Evolutionary conservation across 2,888 invertebrate genomes (phyloP).

Genomic region (Clunio marinus): DNA sequence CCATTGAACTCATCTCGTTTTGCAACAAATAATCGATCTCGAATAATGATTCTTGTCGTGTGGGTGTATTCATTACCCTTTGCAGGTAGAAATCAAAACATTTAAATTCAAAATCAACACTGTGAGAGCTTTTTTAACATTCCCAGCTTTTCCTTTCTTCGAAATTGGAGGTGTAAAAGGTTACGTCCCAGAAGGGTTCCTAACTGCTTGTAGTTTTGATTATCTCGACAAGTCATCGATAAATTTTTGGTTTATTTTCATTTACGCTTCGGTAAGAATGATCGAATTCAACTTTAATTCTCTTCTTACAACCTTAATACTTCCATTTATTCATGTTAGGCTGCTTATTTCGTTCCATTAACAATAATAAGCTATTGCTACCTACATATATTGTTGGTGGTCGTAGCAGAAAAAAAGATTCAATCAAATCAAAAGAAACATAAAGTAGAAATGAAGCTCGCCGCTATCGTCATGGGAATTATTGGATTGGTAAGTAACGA

Average conservation of each 20-base stretch:
- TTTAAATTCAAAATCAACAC: background rate
- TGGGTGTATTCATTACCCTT: slow-evolving; percentile 60
- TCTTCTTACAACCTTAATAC: background rate
- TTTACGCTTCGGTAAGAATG: slow-evolving; percentile 63
- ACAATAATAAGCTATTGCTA: slow-evolving; percentile 69
- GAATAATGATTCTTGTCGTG: slow-evolving; percentile 58
- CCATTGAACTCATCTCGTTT: slow-evolving; percentile 66
- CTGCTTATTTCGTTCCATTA: slow-evolving; percentile 70
- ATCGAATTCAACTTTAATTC: background rate
- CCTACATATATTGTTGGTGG: slow-evolving; percentile 63
- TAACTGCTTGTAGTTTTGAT: slow-evolving; percentile 82
- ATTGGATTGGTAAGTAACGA: slow-evolving; percentile 55
- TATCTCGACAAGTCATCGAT: slow-evolving; percentile 61
- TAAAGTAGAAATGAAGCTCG: slow-evolving; percentile 67
- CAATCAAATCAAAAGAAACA: slow-evolving; percentile 61
- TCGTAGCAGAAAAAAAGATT: slow-evolving; percentile 54
- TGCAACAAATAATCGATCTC: slow-evolving; percentile 60
- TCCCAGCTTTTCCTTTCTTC: slow-evolving; percentile 43
- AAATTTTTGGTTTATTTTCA: slow-evolving; percentile 65
- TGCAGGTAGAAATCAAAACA: background rate
- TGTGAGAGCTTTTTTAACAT: background rate
- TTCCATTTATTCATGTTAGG: slow-evolving; percentile 4
- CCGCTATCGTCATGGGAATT: slow-evolving; percentile 63
- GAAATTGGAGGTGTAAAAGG: slow-evolving; percentile 68
- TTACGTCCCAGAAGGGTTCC: slow-evolving; percentile 78